Evolutionary conservation across 1,140 invertebrate genomes (phyloP).

Genomic region (Eciton burchellii): DNA sequence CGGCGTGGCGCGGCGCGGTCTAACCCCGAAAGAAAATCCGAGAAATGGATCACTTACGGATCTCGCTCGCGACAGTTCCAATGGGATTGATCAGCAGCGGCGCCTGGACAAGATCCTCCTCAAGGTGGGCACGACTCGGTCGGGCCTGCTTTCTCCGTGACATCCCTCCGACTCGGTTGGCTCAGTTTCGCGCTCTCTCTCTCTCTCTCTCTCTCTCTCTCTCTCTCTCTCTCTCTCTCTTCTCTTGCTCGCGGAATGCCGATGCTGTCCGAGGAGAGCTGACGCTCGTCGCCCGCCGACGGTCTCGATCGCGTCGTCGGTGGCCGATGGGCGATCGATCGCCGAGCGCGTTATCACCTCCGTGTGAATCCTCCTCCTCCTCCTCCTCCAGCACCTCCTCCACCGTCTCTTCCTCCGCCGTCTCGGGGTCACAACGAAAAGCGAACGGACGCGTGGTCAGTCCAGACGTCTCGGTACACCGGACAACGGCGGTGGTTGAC

Average conservation of each 20-base stretch:
- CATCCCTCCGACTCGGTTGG: constrained; percentile 78
- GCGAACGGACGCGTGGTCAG: constrained; percentile 25
- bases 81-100: constrained; percentile 80
- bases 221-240: too few species aligned
- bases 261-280: constrained; percentile 25
- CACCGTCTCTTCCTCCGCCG: too few species aligned
- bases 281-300: constrained; percentile 40
- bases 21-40: too few species aligned
- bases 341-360: neutral
- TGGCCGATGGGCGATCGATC: constrained; percentile 6
- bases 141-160: constrained; percentile 85
- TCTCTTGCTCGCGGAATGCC: constrained; percentile 18
- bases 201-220: too few species aligned
- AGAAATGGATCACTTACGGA: constrained; percentile 79
- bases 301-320: constrained; percentile 21
- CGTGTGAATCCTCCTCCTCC: constrained; percentile 4
- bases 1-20: too few species aligned
- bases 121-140: constrained; percentile 84
- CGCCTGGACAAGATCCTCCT: constrained; percentile 84
- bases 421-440: constrained; percentile 15
- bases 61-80: constrained; percentile 74
- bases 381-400: neutral
- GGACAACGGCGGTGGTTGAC: constrained; percentile 29
- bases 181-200: constrained; percentile 26
- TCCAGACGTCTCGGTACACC: constrained; percentile 29